A percentile compares a stretch with the other conserved stretches of the same genome.
Evolutionary conservation across 2,888 invertebrate species (phyloP).

Genomic region (Lasioglossum lativentre): DNA sequence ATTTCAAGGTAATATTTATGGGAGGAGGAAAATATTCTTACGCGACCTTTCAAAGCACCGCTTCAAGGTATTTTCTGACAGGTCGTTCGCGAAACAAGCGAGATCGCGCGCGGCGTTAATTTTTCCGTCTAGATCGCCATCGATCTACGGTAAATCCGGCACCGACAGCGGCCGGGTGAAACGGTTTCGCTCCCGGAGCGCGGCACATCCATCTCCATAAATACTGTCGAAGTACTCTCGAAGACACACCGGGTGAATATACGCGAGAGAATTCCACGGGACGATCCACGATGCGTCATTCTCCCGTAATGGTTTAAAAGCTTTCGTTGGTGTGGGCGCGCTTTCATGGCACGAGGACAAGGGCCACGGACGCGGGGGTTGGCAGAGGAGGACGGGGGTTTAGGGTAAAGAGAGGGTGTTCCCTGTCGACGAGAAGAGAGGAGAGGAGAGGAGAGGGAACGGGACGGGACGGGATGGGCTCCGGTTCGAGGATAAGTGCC

Average conservation of each 20-base stretch:
- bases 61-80: too few species aligned
- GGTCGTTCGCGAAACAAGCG: background rate
- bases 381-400: background rate
- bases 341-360: conserved; percentile 1
- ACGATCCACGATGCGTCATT: conserved; percentile 71
- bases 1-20: too few species aligned
- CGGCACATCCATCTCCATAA: conserved; percentile 68
- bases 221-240: conserved; percentile 59
- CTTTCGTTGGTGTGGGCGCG: conserved; percentile 58
- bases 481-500: conserved; percentile 72
- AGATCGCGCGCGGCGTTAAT: conserved; percentile 10
- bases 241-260: conserved; percentile 59
- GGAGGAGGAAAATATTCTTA: too few species aligned
- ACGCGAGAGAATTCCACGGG: conserved; percentile 65
- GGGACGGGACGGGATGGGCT: too few species aligned
- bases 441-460: background rate
- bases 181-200: conserved; percentile 40
- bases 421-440: background rate
- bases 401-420: conserved; percentile 1
- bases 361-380: background rate
- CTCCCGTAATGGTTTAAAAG: conserved; percentile 76
- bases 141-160: conserved; percentile 37
- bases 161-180: conserved; percentile 14
- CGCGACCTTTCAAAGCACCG: too few species aligned
- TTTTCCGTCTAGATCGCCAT: conserved; percentile 33